Evolutionary conservation across 1,140 invertebrate species (phyloP), one percentile per base, ranked within the genome.

Genomic region (Latrodectus geometricus): DNA sequence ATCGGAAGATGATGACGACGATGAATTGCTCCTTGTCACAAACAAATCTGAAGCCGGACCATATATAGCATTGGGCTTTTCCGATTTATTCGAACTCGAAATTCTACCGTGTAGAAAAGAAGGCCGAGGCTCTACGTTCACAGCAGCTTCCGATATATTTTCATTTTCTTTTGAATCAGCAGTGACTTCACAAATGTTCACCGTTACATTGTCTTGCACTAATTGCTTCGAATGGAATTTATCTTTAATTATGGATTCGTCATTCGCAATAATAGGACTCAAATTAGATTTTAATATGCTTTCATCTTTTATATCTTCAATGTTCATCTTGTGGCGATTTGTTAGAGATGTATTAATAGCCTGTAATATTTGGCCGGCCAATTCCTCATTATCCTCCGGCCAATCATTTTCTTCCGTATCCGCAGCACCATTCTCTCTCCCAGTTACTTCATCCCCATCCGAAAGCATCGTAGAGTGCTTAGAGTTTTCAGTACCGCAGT

Each of bases 61-160:
- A 52, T 87, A 87, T 7, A 87, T 77, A 7, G 86, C 86, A 11
- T 65, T 87, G 8, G 86, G 70, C 35, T 80, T 81, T 35, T 35
- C 23, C 21, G 69, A 20, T 35, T 77, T 73, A 56, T 35, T 48
- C 9, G 3, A 20, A 56, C 76, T 77, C 0, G 82, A 85, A 35
- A 56, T 14, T 50, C 69, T 23, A n/a, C 86, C 86, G 52, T 87
- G 86, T 23, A 87, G 23, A 35, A 87, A 87, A 9, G 86, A 87
- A 23, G 66, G 68, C 15, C 86, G 48, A 21, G 86, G 86, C 20
- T 82, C 79, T 54, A 87, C 77, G 49, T 72, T 70, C 15, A 56
- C 17, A 11, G n/a, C 8, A 21, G 15, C 66, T 35, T 65, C 54
- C 15, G 73, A 52, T 35, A 35, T 61, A 8, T 23, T n/a, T 20